Percentiles rank a stretch among this genome's conserved stretches.
Conservation (phyloP, 2,797 vertebrate genomes). For the Labeo calbasu region DNA sequence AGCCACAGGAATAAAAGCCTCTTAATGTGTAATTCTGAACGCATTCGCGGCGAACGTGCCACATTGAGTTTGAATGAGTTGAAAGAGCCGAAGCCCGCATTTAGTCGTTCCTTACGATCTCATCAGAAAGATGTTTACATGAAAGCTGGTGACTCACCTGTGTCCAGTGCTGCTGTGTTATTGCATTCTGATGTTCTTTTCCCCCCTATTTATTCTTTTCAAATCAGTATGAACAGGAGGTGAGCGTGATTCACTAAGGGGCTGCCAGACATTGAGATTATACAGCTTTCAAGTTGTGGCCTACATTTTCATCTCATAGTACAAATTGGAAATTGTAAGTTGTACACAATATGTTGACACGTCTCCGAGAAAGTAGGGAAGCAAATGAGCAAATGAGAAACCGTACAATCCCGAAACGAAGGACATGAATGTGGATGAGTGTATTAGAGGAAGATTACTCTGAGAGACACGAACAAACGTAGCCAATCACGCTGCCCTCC, state of each 20-base stretch:
- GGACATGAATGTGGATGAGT: slow-evolving; percentile 39
- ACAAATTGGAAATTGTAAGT: slow-evolving; percentile 13
- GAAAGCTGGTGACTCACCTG: slow-evolving; percentile 4
- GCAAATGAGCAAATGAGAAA: background rate
- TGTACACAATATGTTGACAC: slow-evolving; percentile 19
- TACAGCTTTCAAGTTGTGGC: slow-evolving; percentile 15
- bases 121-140: background rate
- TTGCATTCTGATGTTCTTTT: background rate
- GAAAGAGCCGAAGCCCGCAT: background rate
- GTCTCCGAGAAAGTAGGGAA: background rate
- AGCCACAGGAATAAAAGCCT: background rate
- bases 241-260: background rate
- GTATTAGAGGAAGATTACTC: slow-evolving; percentile 41
- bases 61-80: background rate
- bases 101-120: background rate
- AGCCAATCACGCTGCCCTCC: background rate
- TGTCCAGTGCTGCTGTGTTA: slow-evolving; percentile 1
- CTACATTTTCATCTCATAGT: slow-evolving; percentile 12
- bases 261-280: background rate
- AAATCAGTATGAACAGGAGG: slow-evolving; percentile 13
- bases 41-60: background rate
- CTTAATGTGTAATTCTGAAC: slow-evolving; percentile 17
- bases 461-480: slow-evolving; percentile 3
- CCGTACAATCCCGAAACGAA: slow-evolving; percentile 47
- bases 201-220: background rate